Percentiles rank a stretch among this genome's conserved stretches.
Conservation (phyloP, 2,888 invertebrate species). For the Zootermopsis nevadensis region DNA sequence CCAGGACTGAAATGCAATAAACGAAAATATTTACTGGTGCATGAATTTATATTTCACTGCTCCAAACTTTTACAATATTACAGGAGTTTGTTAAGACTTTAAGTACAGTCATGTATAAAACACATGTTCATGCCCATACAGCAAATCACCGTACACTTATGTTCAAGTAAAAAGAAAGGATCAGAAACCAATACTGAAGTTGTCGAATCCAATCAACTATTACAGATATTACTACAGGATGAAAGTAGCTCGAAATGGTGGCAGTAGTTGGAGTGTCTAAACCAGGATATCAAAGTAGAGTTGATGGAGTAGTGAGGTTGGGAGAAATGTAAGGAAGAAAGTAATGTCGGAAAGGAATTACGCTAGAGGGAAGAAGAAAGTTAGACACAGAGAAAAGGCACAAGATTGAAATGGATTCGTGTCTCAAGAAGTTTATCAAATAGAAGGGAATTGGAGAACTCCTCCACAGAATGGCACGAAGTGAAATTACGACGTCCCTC, state of each 20-base stretch:
- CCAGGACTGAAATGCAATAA: too few relatives aligned
- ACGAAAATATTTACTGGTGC: too few relatives aligned
- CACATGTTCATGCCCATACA: too few relatives aligned
- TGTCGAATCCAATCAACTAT: slow-evolving; percentile 17
- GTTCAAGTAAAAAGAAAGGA: background rate
- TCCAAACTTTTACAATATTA: too few relatives aligned
- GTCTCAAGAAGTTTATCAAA: slow-evolving; percentile 31
- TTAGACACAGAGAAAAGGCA: background rate
- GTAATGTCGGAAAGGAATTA: slow-evolving; percentile 17
- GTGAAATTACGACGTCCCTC: slow-evolving; percentile 7
- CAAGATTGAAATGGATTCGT: slow-evolving; percentile 30
- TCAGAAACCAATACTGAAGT: background rate
- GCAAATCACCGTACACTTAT: background rate
- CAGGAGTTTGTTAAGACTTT: too few relatives aligned
- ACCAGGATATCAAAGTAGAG: slow-evolving; percentile 20
- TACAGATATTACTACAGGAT: background rate
- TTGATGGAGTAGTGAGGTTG: background rate
- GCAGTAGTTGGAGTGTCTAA: background rate
- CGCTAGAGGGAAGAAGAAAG: slow-evolving; percentile 13
- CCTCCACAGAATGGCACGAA: background rate
- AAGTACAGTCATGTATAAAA: too few relatives aligned
- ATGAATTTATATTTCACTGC: too few relatives aligned
- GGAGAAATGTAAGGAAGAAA: background rate
- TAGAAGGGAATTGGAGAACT: slow-evolving; percentile 31
- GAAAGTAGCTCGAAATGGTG: background rate